Evolutionary conservation across 2,888 invertebrate genomes (phyloP).

Genomic region (Trichogramma dendrolimi): DNA sequence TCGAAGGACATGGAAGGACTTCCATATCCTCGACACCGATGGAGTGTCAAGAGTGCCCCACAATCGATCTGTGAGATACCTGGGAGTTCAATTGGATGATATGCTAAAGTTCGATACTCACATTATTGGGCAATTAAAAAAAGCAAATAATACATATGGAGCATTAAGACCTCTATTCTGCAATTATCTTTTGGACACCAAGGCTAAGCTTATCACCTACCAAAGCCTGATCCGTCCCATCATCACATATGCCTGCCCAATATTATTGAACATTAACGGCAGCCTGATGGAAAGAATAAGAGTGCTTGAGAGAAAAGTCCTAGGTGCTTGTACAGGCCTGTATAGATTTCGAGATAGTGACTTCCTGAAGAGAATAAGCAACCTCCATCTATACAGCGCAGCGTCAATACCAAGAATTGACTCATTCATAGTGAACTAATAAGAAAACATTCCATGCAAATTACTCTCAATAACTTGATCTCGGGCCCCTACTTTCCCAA

Average conservation of each 20-base stretch:
- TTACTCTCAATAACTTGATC: no score
- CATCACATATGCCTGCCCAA: background rate
- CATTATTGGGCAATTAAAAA: no score
- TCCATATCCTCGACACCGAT: no score
- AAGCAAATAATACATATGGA: no score
- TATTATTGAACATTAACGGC: background rate
- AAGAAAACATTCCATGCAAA: no score
- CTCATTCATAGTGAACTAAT: background rate
- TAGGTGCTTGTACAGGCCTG: background rate
- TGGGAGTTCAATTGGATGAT: no score
- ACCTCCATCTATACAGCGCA: background rate
- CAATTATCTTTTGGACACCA: background rate
- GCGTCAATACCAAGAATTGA: background rate
- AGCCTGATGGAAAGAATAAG: background rate
- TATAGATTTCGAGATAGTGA: background rate
- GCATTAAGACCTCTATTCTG: no score
- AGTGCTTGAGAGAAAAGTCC: background rate
- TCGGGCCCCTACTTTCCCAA: no score
- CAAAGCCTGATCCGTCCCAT: background rate
- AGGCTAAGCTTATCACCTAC: background rate
- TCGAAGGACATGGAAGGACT: no score
- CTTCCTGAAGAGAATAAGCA: background rate
- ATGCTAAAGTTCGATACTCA: no score
- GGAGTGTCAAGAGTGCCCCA: no score
- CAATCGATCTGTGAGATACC: no score